Percentiles rank a stretch among this genome's conserved stretches.
Conservation (phyloP, 1,140 invertebrate genomes). For the Trinorchestia longiramus region DNA sequence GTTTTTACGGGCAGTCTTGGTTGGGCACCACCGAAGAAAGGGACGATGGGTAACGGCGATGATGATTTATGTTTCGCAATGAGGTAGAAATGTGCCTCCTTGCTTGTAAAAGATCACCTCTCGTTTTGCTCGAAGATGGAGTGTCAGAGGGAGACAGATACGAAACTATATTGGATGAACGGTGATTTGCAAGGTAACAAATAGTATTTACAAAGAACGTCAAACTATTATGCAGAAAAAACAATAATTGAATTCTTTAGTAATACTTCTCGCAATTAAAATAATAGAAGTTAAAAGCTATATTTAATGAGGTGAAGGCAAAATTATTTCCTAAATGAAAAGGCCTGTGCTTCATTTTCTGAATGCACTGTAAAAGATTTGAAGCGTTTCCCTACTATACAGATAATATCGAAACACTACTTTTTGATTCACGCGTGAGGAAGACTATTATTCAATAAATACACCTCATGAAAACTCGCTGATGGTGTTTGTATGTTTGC, state of each 20-base stretch:
- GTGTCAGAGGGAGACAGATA: neutral
- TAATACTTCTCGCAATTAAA: neutral
- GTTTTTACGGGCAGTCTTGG: slow-evolving; percentile 35
- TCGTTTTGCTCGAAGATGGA: neutral
- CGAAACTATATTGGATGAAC: neutral
- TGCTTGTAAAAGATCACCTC: slow-evolving; percentile 3
- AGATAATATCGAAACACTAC: too few relatives aligned
- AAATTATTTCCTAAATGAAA: neutral
- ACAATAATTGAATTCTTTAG: neutral
- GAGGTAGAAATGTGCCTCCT: slow-evolving; percentile 20
- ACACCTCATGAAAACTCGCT: too few relatives aligned
- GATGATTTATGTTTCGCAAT: slow-evolving; percentile 38
- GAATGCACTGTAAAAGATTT: neutral
- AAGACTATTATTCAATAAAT: too few relatives aligned
- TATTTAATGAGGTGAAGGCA: neutral
- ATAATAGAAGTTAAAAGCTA: neutral
- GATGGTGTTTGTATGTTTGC: too few relatives aligned
- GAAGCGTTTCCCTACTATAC: too few relatives aligned
- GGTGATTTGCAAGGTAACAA: neutral
- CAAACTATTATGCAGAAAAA: neutral
- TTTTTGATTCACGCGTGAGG: too few relatives aligned
- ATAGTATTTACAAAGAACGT: neutral
- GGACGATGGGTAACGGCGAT: neutral
- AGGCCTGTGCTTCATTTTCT: neutral
- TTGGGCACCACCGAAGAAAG: slow-evolving; percentile 26